A percentile compares a stretch with the other conserved stretches of the same genome.
phyloP scores from a whole-genome alignment of 2,888 invertebrate genomes.

The Hemithea aestivaria region DNA sequence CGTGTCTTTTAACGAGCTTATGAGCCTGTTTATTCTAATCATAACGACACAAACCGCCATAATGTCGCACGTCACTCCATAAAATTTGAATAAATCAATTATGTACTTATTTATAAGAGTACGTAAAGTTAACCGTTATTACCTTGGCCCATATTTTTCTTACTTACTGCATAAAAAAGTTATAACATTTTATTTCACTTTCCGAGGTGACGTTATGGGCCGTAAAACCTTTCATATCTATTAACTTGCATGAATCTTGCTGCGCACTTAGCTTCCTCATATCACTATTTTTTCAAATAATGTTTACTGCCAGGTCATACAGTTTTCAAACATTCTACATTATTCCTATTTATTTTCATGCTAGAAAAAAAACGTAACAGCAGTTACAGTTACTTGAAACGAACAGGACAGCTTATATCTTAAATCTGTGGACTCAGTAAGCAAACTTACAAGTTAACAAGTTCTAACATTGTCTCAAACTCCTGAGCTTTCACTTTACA shows the following conservation, averaged over 20 bases:
- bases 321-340: neutral
- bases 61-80: neutral
- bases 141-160: slow-evolving; percentile 32
- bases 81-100: slow-evolving; percentile 18
- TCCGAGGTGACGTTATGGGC: slow-evolving; percentile 52
- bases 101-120: slow-evolving; percentile 13
- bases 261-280: slow-evolving; percentile 37
- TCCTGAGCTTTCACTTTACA: slow-evolving; percentile 19
- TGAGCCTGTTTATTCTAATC: too few relatives aligned
- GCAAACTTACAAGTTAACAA: neutral
- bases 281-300: slow-evolving; percentile 29
- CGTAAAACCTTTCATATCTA: slow-evolving; percentile 60
- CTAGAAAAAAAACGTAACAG: too few relatives aligned
- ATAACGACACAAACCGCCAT: too few relatives aligned
- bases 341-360: too few relatives aligned
- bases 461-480: slow-evolving; percentile 7
- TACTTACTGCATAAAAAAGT: slow-evolving; percentile 44
- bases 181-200: slow-evolving; percentile 57
- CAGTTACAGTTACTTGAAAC: neutral
- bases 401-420: neutral
- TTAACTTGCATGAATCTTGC: slow-evolving; percentile 54
- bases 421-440: neutral
- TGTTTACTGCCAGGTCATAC: slow-evolving; percentile 6
- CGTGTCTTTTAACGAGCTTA: too few relatives aligned
- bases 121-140: slow-evolving; percentile 23